Base-by-base conservation (phyloP, 2,797 vertebrate genomes). In the Pteropus rufus region DNA sequence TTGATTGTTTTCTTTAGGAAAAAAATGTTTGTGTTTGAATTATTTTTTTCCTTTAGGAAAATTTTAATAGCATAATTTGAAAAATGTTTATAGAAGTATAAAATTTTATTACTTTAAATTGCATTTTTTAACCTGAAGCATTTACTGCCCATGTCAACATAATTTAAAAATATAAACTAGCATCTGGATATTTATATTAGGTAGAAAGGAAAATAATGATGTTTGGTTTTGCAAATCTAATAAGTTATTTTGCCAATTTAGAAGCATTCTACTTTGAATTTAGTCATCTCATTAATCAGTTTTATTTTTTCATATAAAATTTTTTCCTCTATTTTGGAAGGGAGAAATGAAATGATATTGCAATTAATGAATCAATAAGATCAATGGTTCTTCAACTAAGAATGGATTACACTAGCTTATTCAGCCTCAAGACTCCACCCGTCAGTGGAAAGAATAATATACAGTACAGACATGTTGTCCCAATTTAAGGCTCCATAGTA, bases 171-270 rank as follows among this genome's bases (percentile, higher is more conserved):
- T 85, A 81, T 49, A 72, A 73, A 81, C 36, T 56, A 79, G 64
- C 21, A 64, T 16, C 8, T 64, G 70, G 52, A 91, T 36, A 70
- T 70, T 70, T 60, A 4, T 58, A 86, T 58, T 14, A 72, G 15
- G 24, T 34, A 64, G 18, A 95, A 91, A 73, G 41, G 18, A 58
- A 93, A 95, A 73, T 18, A 87, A 91, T 62, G 73, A 52, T 21
- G 1, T 88, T 79, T 77, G 29, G 3, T 72, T 23, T 90, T 86
- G 8, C 64, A 93, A 89, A 21, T 46, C 52, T 14, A 89, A 21
- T 15, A 80, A 72, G 26, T 77, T 52, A 92, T 65, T 79, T 82
- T 92, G 29, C 56, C 85, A 86, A 52, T 39, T 75, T 97, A n/a
- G 19, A 41, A 81, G 5, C 10, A 11, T 52, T 86, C 36, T 79